Percentiles rank a stretch among this genome's conserved stretches.
phyloP scores from a whole-genome alignment of 2,888 invertebrate genomes.

The Orgyia antiqua region DNA sequence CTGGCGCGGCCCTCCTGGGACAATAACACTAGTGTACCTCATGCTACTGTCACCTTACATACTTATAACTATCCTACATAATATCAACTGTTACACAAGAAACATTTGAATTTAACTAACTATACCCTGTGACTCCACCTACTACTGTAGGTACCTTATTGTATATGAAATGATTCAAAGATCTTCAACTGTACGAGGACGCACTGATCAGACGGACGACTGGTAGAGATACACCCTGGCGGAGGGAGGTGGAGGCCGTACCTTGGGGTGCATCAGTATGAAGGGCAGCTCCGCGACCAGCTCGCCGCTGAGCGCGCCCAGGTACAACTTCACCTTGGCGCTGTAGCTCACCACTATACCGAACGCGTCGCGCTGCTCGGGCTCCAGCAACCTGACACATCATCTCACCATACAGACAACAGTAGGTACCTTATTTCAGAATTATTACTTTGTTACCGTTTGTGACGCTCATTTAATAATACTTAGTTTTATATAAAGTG shows the following conservation, averaged over 20 bases:
- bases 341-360: constrained; percentile 97
- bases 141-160: too few species aligned
- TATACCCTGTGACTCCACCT: too few species aligned
- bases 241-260: constrained; percentile 34
- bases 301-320: constrained; percentile 95
- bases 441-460: too few species aligned
- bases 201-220: constrained; percentile 10
- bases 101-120: too few species aligned
- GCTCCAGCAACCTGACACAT: constrained; percentile 72
- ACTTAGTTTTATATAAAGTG: too few species aligned
- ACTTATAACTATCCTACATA: too few species aligned
- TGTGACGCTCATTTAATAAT: too few species aligned
- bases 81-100: too few species aligned
- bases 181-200: too few species aligned
- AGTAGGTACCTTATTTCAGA: background rate
- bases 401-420: too few species aligned
- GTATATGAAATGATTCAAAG: too few species aligned
- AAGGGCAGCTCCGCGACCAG: constrained; percentile 94
- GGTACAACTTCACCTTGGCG: constrained; percentile 94
- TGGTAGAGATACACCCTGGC: constrained; percentile 9
- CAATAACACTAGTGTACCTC: background rate
- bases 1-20: constrained; percentile 69
- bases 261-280: constrained; percentile 94
- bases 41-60: too few species aligned
- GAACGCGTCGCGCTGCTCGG: constrained; percentile 93